A percentile compares a stretch with the other conserved stretches of the same genome.
These are phyloP conservation scores for Ridgeia piscesae DNA, from an alignment of 1,140 invertebrate genomes.

Conservation along the genomic window DNA sequence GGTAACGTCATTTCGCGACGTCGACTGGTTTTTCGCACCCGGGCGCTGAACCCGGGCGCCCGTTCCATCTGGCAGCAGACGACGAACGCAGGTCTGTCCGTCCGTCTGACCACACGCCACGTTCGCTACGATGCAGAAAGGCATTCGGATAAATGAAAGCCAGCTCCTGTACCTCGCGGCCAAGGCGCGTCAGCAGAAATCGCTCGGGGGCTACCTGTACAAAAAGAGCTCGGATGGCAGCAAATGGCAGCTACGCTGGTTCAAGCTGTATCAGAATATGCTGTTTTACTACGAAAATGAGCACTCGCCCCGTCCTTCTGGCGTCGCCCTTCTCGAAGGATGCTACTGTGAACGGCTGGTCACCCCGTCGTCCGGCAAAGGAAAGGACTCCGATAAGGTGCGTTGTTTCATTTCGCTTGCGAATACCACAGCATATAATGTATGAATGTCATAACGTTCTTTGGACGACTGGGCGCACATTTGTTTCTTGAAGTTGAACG, in stretches of 20 bases:
- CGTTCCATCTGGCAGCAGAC: not conserved
- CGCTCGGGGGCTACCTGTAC: conserved; percentile 76
- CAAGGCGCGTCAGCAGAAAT: conserved; percentile 75
- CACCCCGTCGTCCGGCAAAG: conserved; percentile 41
- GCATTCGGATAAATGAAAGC: conserved; percentile 68
- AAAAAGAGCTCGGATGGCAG: conserved; percentile 81
- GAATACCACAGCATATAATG: not conserved
- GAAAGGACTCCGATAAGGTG: conserved; percentile 37
- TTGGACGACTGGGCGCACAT: not conserved
- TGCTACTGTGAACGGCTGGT: conserved; percentile 84
- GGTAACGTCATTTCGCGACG: not conserved
- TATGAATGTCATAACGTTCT: not conserved
- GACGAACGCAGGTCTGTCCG: not conserved
- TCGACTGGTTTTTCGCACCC: not conserved
- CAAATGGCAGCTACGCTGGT: conserved; percentile 89
- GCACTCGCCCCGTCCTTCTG: conserved; percentile 70
- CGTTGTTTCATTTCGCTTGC: not conserved
- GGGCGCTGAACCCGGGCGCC: not conserved
- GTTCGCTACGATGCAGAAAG: conserved; percentile 70
- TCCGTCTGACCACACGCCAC: not conserved
- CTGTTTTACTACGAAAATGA: conserved; percentile 90
- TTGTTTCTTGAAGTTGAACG: not conserved
- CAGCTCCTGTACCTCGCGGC: conserved; percentile 79
- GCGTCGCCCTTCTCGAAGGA: conserved; percentile 83
- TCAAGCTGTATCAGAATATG: conserved; percentile 89